These are phyloP conservation scores for Spinus pinus DNA, from an alignment of 2,797 vertebrate species.

Conservation along the genomic window DNA sequence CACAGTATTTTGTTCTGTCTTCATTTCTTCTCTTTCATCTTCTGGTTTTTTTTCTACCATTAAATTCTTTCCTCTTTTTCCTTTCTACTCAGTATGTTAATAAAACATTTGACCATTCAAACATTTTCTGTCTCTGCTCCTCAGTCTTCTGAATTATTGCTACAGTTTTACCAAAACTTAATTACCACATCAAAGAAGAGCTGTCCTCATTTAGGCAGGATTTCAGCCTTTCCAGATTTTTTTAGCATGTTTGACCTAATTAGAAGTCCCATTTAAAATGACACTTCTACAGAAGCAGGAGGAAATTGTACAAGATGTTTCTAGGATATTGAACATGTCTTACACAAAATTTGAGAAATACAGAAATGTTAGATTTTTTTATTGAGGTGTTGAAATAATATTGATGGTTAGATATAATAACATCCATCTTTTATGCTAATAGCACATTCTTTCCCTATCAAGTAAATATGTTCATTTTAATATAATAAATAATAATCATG, in stretches of 20 bases:
- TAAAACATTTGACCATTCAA: slow-evolving; percentile 22
- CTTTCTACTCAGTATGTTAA: not conserved
- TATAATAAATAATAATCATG: not conserved
- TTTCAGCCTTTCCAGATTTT: slow-evolving; percentile 14
- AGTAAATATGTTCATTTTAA: not conserved
- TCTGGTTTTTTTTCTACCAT: not conserved
- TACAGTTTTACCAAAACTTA: slow-evolving; percentile 31
- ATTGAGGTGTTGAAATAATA: not conserved
- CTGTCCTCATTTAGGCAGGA: slow-evolving; percentile 33
- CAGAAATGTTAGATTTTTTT: not conserved
- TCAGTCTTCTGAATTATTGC: slow-evolving; percentile 34
- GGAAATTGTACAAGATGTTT: not conserved
- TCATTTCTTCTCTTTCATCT: not conserved
- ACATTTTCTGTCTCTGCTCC: slow-evolving; percentile 25
- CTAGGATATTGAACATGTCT: not conserved
- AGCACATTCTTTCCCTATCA: not conserved
- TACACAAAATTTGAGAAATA: not conserved
- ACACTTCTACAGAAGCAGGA: not conserved
- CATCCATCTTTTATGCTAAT: not conserved
- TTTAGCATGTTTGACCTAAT: slow-evolving; percentile 21
- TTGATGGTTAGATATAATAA: not conserved
- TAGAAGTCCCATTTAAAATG: slow-evolving; percentile 22
- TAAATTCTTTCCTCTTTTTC: not conserved
- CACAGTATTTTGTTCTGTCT: not conserved
- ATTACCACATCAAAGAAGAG: slow-evolving; percentile 58